Evolutionary conservation across 2,113 vertebrate species (phyloP).

Genomic region (Gymnogyps californianus): DNA sequence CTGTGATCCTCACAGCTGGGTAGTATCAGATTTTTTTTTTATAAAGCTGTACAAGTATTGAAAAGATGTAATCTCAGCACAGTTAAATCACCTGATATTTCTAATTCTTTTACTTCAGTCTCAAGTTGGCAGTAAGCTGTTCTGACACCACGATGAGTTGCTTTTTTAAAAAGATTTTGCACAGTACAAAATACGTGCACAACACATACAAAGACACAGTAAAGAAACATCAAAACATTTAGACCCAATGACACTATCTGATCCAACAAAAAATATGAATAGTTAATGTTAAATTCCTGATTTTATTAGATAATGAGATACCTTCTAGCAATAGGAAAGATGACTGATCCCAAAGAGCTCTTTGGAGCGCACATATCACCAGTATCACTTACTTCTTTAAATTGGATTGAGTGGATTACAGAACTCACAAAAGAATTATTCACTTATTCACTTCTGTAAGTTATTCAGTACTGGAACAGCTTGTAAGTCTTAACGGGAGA

Average conservation of each 20-base stretch:
- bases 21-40: not conserved
- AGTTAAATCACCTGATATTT: not conserved
- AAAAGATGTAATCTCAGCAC: not conserved
- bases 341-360: not conserved
- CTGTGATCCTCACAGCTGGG: not conserved
- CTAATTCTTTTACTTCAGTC: not conserved
- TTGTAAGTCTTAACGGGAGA: not conserved
- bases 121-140: not conserved
- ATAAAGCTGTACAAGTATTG: not conserved
- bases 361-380: not conserved
- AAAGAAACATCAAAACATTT: not conserved
- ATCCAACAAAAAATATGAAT: not conserved
- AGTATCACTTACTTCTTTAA: not conserved
- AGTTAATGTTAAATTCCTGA: not conserved
- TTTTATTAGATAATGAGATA: not conserved
- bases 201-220: not conserved
- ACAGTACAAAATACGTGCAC: not conserved
- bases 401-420: not conserved
- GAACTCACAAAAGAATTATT: not conserved
- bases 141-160: not conserved
- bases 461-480: not conserved
- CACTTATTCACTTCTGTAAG: not conserved
- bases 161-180: not conserved
- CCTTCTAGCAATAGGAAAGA: not conserved
- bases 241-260: not conserved